A percentile compares a stretch with the other conserved stretches of the same genome.
phyloP scores from a whole-genome alignment of 1,140 invertebrate genomes.

The Homalodisca vitripennis region DNA sequence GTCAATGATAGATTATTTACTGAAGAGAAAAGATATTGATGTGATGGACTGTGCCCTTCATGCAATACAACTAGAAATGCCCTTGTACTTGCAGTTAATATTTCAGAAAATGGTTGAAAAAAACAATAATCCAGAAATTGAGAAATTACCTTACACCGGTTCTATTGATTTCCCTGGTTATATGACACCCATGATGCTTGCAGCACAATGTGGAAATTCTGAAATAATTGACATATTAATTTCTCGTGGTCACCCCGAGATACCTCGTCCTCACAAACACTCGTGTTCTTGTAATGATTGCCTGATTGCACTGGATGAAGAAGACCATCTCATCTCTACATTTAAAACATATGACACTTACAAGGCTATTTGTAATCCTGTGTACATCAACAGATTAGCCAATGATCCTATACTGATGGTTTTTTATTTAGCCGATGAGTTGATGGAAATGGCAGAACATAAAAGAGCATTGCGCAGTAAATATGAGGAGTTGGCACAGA shows the following conservation, averaged over 20 bases:
- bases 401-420: constrained; percentile 64
- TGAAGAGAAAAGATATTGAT: constrained; percentile 52
- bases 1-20: constrained; percentile 55
- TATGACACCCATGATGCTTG: constrained; percentile 69
- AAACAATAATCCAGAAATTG: not conserved
- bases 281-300: constrained; percentile 58
- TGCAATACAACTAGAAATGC: constrained; percentile 54
- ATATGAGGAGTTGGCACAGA: constrained; percentile 56
- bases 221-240: constrained; percentile 67
- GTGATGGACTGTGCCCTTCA: constrained; percentile 56
- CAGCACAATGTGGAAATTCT: constrained; percentile 67
- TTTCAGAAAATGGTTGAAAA: constrained; percentile 50
- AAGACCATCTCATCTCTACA: constrained; percentile 52
- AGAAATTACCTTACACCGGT: constrained; percentile 15
- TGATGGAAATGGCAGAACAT: constrained; percentile 50
- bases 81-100: constrained; percentile 50
- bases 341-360: constrained; percentile 57
- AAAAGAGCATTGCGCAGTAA: constrained; percentile 58
- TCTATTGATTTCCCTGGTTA: constrained; percentile 61
- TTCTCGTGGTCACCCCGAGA: constrained; percentile 53
- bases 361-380: constrained; percentile 60
- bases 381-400: constrained; percentile 61
- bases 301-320: constrained; percentile 48
- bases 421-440: constrained; percentile 58
- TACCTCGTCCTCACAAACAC: constrained; percentile 59